Percentiles rank a stretch among this genome's conserved stretches.
These are phyloP conservation scores for Melieria omissa DNA, from an alignment of 2,888 invertebrate genomes.

Conservation along the genomic window DNA sequence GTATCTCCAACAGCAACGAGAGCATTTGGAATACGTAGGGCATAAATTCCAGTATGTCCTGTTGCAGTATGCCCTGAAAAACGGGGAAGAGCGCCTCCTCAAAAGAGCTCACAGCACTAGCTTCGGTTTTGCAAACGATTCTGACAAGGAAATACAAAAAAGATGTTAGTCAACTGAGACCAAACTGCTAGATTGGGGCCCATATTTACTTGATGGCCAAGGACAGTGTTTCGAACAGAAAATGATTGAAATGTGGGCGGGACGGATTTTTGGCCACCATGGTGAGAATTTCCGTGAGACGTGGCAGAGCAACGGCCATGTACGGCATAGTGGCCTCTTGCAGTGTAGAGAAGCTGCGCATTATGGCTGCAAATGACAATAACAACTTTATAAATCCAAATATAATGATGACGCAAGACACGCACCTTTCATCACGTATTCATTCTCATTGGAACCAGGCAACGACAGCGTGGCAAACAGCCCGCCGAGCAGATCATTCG, in stretches of 20 bases:
- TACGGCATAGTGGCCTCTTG: conserved; percentile 84
- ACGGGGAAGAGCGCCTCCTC: conserved; percentile 94
- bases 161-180: background rate
- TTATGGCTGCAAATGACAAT: conserved; percentile 73
- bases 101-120: conserved; percentile 84
- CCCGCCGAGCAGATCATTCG: conserved; percentile 76
- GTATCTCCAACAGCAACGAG: conserved; percentile 86
- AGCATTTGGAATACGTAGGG: conserved; percentile 99
- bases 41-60: conserved; percentile 94
- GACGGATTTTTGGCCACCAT: conserved; percentile 92
- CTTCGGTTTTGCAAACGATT: conserved; percentile 86
- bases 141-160: conserved; percentile 64
- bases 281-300: conserved; percentile 84
- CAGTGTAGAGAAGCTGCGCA: conserved; percentile 84
- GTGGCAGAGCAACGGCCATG: conserved; percentile 82
- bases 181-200: background rate
- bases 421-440: conserved; percentile 91
- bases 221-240: conserved; percentile 94
- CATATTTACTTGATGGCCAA: conserved; percentile 81
- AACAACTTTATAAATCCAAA: conserved; percentile 10
- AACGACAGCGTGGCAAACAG: conserved; percentile 81
- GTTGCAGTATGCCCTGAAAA: conserved; percentile 92
- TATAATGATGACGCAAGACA: background rate
- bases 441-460: conserved; percentile 88
- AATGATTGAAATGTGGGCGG: conserved; percentile 98